Evolutionary conservation across 2,797 vertebrate species (phyloP).

Genomic region (Apogon talboti): DNA sequence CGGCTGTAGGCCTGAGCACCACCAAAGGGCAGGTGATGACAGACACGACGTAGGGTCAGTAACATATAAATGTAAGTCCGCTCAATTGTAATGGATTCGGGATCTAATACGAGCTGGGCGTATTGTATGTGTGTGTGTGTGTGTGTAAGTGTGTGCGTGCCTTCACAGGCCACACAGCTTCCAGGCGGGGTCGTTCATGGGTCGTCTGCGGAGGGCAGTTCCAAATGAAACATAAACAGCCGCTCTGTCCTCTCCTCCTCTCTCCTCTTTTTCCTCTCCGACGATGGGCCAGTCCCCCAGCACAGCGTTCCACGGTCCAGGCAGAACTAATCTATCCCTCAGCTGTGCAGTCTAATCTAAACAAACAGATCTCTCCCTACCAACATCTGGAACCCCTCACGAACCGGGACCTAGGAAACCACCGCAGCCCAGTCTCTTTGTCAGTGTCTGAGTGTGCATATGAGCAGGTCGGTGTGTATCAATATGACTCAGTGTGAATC

Average conservation of each 20-base stretch:
- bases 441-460: constrained; percentile 44
- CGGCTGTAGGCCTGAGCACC: constrained; percentile 19
- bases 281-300: constrained; percentile 88
- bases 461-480: constrained; percentile 45
- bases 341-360: constrained; percentile 93
- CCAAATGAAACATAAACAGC: constrained; percentile 94
- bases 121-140: constrained; percentile 30
- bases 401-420: constrained; percentile 84
- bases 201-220: constrained; percentile 89
- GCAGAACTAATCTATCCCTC: constrained; percentile 95
- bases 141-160: constrained; percentile 7
- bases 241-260: constrained; percentile 74
- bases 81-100: constrained; percentile 28
- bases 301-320: constrained; percentile 83
- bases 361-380: constrained; percentile 90
- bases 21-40: constrained; percentile 49
- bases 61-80: constrained; percentile 10
- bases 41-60: constrained; percentile 31
- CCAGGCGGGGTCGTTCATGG: constrained; percentile 84
- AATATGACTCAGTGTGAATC: constrained; percentile 26
- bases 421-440: constrained; percentile 64
- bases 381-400: constrained; percentile 95
- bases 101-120: constrained; percentile 31
- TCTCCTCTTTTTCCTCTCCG: constrained; percentile 74
- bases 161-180: constrained; percentile 84